phyloP scores from a whole-genome alignment of 2,888 invertebrate genomes.

The Drosophila stalkeri region DNA sequence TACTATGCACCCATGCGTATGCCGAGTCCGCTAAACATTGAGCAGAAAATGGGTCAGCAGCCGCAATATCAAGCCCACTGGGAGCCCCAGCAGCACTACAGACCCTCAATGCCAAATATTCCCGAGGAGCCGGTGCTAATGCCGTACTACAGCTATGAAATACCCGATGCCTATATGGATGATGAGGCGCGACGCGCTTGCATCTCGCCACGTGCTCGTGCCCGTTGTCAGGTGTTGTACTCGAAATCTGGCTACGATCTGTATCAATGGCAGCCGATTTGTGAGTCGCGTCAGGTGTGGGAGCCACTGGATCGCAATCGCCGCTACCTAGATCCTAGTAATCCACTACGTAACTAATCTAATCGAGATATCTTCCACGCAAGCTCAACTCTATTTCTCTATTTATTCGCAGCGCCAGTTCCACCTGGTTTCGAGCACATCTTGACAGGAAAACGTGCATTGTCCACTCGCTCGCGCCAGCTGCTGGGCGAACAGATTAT shows the following conservation, averaged over 20 bases:
- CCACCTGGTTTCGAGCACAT: constrained; percentile 45
- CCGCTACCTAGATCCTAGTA: constrained; percentile 32
- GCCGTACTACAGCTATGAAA: rapidly evolving
- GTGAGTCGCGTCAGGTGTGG: constrained; percentile 31
- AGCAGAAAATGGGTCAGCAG: not conserved
- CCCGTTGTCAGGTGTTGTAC: constrained; percentile 2
- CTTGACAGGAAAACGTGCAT: constrained; percentile 14
- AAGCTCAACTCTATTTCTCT: not conserved
- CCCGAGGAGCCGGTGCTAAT: not conserved
- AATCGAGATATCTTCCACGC: not conserved
- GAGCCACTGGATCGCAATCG: constrained; percentile 21
- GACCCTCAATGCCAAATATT: not conserved
- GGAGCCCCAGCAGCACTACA: not conserved
- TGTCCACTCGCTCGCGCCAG: constrained; percentile 37
- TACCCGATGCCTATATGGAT: not conserved
- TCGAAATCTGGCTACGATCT: not conserved
- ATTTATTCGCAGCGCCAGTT: constrained; percentile 1
- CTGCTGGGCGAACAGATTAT: constrained; percentile 36
- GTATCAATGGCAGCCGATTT: constrained; percentile 30
- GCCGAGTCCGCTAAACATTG: not conserved
- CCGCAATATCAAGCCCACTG: not conserved
- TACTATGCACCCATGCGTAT: not conserved
- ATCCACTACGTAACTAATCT: constrained; percentile 16
- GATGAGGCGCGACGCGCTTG: not conserved
- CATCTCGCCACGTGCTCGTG: not conserved